Evolutionary conservation across 2,888 invertebrate genomes (phyloP), one percentile per base, ranked within the genome.

Genomic region (Augiades crinisus): DNA sequence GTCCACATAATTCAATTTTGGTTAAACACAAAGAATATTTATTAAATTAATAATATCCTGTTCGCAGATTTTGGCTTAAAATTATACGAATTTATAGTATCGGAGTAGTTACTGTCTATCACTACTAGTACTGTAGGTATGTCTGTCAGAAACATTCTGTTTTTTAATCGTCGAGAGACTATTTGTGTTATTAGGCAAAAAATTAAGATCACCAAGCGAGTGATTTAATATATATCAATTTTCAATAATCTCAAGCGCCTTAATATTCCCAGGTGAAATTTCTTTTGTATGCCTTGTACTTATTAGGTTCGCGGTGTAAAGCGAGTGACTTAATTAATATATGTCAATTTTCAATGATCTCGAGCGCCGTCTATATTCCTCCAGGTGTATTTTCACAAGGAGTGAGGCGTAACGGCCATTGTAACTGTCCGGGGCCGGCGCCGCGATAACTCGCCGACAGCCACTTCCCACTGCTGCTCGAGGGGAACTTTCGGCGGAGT

Each of bases 401-500:
- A 6, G 21, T 7, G 43, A 13, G 21, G 22, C 22, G 16, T 33
- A 49, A 41, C 49, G 40, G 49, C 31, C 38, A 47, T 47, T 40
- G 47, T 41, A 40, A 40, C 40, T 40, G 40, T 41, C 30, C 30
- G 19, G 33, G 33, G 19, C 7, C 46, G 47, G 37, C 37, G 36
- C 24, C 40, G 37, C 47, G 33, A 41, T 41, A 49, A 34, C 41
- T 49, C 40, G 12, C 33, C 44, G 44, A 36, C 36, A 36, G 21
- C 44, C 40, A 41, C 40, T 41, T 13, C 36, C 44, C 33, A 8
- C 44, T 17, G 27, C 37, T 38, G 34, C 53, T 54, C 37, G 38
- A 47, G 51, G 53, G 40, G 47, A 60, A 60, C 54, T 60, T 60
- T 54, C 50, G 55, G 54, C 54, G 58, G n/a, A n/a, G n/a, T 58